Percentiles rank a stretch among this genome's conserved stretches.
These are phyloP conservation scores for Pomacea canaliculata DNA, from an alignment of 2,888 invertebrate genomes.

Conservation along the genomic window DNA sequence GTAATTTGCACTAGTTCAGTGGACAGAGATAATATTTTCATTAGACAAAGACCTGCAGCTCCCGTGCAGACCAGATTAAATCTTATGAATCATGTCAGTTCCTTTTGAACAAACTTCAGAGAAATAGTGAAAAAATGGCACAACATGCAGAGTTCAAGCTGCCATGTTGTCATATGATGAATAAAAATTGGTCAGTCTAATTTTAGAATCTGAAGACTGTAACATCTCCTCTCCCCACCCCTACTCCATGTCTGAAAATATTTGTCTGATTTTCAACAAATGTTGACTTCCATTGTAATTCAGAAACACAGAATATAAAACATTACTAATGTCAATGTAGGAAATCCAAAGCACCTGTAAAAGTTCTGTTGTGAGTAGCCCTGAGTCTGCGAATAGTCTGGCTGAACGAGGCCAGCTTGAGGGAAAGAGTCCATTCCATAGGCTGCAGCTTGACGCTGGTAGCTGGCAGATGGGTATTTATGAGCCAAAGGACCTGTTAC, in stretches of 20 bases:
- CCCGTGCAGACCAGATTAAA: neutral
- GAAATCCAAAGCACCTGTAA: slow-evolving; percentile 37
- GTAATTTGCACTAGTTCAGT: neutral
- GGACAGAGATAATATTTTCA: neutral
- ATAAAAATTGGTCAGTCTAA: too few relatives aligned
- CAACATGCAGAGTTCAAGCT: too few relatives aligned
- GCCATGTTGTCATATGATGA: too few relatives aligned
- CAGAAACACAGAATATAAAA: too few relatives aligned
- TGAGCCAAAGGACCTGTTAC: slow-evolving; percentile 56
- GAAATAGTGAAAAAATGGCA: too few relatives aligned
- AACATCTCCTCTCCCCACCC: too few relatives aligned
- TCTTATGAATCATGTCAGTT: neutral
- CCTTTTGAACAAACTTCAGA: too few relatives aligned
- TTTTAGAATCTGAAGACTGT: too few relatives aligned
- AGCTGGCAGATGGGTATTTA: slow-evolving; percentile 50
- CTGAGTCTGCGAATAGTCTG: slow-evolving; percentile 37
- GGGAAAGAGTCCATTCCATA: slow-evolving; percentile 42
- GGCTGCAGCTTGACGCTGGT: slow-evolving; percentile 14
- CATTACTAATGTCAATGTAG: too few relatives aligned
- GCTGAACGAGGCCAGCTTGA: slow-evolving; percentile 37
- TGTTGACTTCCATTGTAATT: too few relatives aligned
- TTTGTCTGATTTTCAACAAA: too few relatives aligned
- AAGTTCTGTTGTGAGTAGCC: slow-evolving; percentile 30
- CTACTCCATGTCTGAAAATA: too few relatives aligned
- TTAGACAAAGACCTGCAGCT: neutral